Evolutionary conservation across 2,888 invertebrate species (phyloP), one percentile per base, ranked within the genome.

Genomic region (Phyto melanocephala): DNA sequence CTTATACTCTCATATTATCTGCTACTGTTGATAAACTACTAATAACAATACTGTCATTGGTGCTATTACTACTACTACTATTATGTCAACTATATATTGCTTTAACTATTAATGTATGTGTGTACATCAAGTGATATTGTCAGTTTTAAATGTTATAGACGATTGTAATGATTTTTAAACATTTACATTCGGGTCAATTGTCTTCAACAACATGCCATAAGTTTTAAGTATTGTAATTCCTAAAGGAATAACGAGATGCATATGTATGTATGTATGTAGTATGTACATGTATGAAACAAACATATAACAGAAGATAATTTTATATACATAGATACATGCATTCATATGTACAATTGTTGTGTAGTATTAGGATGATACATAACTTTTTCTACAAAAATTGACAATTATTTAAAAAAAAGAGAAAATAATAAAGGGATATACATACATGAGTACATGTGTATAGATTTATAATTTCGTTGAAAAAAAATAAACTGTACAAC

Each of bases 171-270:
- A 80, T 82, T 82, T 80, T 80, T 47, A 75, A 84, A 80, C 81
- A 82, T 84, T 75, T 80, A 60, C 81, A 84, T 84, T 78, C 62
- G 77, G 81, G 84, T 82, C 84, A 82, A 82, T 82, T 82, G 84
- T 78, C 62, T 80, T 82, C 71, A 80, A 74, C 65, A 79, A 54
- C 75, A 82, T 75, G 78, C 65, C 78, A 75, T 45, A 65, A 79
- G 75, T 60, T 71, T 78, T 58, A 78, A 78, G 58, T 70, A 74
- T 70, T 75, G 28, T 54, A 11, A 71, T 75, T 75, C 75, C 81
- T 70, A 77, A 50, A 54, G 78, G 70, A 79, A 72, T 42, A 56
- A 68, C 50, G 15, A 37, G 28, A 68, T 63, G 15, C 33, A 42
- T 6, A 22, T 8, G 8, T 15, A 42, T 42, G 42, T 6, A 22